phyloP scores from a whole-genome alignment of 2,888 invertebrate species.

The Dryomyza anilis region DNA sequence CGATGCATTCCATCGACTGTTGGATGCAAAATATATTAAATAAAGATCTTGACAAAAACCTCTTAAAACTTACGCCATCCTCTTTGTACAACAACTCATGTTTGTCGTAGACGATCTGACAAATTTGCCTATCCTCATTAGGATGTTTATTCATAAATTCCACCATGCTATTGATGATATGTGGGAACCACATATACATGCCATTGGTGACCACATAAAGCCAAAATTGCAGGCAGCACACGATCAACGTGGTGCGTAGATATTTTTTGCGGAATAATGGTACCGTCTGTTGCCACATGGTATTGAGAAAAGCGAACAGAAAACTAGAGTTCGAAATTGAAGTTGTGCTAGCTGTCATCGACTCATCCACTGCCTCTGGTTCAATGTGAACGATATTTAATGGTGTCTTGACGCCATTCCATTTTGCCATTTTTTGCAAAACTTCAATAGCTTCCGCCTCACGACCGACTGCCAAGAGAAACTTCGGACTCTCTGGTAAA shows the following conservation, averaged over 20 bases:
- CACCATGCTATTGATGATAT: constrained; percentile 52
- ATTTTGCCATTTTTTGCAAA: constrained; percentile 44
- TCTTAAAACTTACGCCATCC: not conserved
- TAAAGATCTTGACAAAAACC: not conserved
- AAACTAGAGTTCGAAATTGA: constrained; percentile 38
- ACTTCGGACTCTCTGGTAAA: constrained; percentile 57
- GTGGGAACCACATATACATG: constrained; percentile 57
- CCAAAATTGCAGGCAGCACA: constrained; percentile 53
- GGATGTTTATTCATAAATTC: constrained; percentile 46
- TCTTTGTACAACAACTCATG: constrained; percentile 35
- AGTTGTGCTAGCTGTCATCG: not conserved
- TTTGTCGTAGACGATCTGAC: constrained; percentile 46
- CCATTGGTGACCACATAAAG: constrained; percentile 50
- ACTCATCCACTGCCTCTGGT: constrained; percentile 37
- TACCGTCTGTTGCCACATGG: constrained; percentile 54
- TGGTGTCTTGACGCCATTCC: constrained; percentile 47
- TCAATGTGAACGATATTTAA: constrained; percentile 42
- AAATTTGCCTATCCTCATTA: constrained; percentile 41
- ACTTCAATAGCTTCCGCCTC: constrained; percentile 47
- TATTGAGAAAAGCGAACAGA: constrained; percentile 37
- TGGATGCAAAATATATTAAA: constrained; percentile 4
- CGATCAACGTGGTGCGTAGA: constrained; percentile 46
- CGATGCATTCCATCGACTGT: constrained; percentile 40
- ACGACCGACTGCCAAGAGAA: constrained; percentile 45
- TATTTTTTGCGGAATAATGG: constrained; percentile 51